These are phyloP conservation scores for Cerastoderma edule DNA, from an alignment of 2,888 invertebrate genomes.

Conservation along the genomic window DNA sequence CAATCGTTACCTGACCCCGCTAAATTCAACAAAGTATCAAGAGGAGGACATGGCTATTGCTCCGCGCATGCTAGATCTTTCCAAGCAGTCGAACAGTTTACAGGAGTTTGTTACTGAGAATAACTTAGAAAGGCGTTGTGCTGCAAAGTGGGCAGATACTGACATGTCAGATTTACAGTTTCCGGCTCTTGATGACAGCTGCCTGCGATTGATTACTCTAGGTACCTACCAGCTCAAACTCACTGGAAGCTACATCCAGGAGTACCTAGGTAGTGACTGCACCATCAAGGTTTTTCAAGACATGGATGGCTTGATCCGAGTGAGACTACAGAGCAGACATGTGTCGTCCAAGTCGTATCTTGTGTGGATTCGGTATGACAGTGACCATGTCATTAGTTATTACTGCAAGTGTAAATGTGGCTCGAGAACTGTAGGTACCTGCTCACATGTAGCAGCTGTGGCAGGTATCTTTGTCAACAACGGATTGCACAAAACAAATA, in stretches of 20 bases:
- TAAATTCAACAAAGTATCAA: not conserved
- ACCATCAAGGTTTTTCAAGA: not conserved
- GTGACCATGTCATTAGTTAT: slow-evolving; percentile 31
- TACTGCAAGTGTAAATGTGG: slow-evolving; percentile 51
- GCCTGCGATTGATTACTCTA: slow-evolving; percentile 36
- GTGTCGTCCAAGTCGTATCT: slow-evolving; percentile 31
- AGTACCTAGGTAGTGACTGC: slow-evolving; percentile 36
- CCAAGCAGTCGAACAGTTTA: slow-evolving; percentile 1
- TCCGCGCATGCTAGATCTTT: slow-evolving; percentile 14
- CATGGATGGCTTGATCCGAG: slow-evolving; percentile 12
- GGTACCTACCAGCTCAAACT: slow-evolving; percentile 46
- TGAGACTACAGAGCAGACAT: slow-evolving; percentile 45
- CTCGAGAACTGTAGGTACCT: slow-evolving; percentile 37
- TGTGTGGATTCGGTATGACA: slow-evolving; percentile 40
- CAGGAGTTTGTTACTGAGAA: not conserved
- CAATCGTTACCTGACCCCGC: slow-evolving; percentile 27
- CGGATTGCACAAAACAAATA: not conserved
- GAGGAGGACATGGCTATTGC: slow-evolving; percentile 16
- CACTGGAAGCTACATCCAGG: slow-evolving; percentile 40
- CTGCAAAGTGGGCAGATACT: not conserved
- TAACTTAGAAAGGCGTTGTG: not conserved
- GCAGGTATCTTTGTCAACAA: slow-evolving; percentile 38
- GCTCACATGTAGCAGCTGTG: slow-evolving; percentile 40
- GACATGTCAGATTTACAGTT: slow-evolving; percentile 34
- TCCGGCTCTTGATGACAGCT: slow-evolving; percentile 36